Evolutionary conservation across 2,888 invertebrate genomes (phyloP), one percentile per base, ranked within the genome.

Genomic region (Exephanes ischioxanthus): DNA sequence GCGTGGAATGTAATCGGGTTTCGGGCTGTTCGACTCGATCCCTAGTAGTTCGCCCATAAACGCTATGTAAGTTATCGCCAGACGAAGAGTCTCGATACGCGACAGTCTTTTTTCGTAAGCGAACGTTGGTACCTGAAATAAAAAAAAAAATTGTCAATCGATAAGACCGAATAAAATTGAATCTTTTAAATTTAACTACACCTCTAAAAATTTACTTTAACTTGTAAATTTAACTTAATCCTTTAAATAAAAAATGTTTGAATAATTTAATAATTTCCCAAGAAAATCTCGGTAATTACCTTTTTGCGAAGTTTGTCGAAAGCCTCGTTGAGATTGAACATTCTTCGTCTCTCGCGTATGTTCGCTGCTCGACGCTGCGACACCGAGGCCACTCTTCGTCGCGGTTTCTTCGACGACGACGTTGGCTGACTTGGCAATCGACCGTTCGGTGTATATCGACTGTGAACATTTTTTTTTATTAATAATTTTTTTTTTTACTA

Each of bases 301-400:
- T 98, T 98, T 91, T 98, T 95, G 37, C 99, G 95, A 58, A 99
- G 94, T 92, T 97, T 97, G 93, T 99, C 99, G 91, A 99, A 99
- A 0, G 99, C 99, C 93, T 98, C 98, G 93, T 99, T 99, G 86
- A 99, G 95, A 94, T 98, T 99, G 94, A 98, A 98, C 98, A 99
- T 99, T 87, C 99, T 95, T 30, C 98, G 95, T 73, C 99, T 95
- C 94, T 99, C 99, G 3, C 98, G 96, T 87, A 98, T 98, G 94
- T 99, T 99, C 37, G 98, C 98, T 0, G 98, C 98, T 76, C 98
- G 95, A 51, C 98, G 95, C 93, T 98, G 98, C 0, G 98, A 98
- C 91, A 98, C 96, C 0, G 98, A 98, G 0, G 98, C 98, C 3
- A 98, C 98, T 37, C 98, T 95, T 3, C 98, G 96, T 6, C 98